Base-by-base conservation (phyloP, 2,888 invertebrate species). In the Strigamia crassipes region DNA sequence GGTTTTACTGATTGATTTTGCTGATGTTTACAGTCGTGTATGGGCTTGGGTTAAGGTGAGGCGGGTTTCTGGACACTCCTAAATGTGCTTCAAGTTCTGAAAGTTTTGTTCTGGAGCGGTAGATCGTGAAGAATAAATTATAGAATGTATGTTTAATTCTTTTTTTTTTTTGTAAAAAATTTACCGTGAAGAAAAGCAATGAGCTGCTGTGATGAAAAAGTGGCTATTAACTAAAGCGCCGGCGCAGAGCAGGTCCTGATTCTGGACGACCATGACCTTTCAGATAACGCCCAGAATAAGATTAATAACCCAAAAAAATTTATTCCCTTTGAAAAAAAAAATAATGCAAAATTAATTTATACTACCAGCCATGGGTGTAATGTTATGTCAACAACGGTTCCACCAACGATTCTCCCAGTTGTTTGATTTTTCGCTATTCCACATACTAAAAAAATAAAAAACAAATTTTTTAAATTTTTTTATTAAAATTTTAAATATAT, bases 171-270 rank as follows among this genome's bases (percentile, higher is more conserved):
- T n/a, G n/a, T n/a, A n/a, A n/a, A n/a, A 31, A 31, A 73, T 73
- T 73, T 78, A 78, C 79, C 79, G 38, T 42, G 41, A 42, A 18
- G 79, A 23, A 78, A 78, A 78, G 42, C 79, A 78, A 78, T 78
- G 79, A 78, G 79, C 79, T 15, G 79, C 79, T 13, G 79, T 78
- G 38, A 78, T 38, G 41, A 78, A 38, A 78, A 78, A 78, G 12
- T 38, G 79, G 34, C 42, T 42, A 38, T 78, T 78, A 21, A 78
- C 21, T n/a, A 78, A 78, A 8, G 79, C 79, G 21, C 79, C 79
- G 18, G 79, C 79, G 79, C 79, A 78, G 79, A 78, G 79, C 41
- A 78, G 79, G 23, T 78, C 41, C 23, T 78, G 79, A 78, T 78
- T 78, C 34, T 78, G 38, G 34, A 78, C 79, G 42, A 78, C 42